Evolutionary conservation across 2,113 vertebrate species (phyloP), one percentile per base, ranked within the genome.

Genomic region (Dasypus novemcinctus): DNA sequence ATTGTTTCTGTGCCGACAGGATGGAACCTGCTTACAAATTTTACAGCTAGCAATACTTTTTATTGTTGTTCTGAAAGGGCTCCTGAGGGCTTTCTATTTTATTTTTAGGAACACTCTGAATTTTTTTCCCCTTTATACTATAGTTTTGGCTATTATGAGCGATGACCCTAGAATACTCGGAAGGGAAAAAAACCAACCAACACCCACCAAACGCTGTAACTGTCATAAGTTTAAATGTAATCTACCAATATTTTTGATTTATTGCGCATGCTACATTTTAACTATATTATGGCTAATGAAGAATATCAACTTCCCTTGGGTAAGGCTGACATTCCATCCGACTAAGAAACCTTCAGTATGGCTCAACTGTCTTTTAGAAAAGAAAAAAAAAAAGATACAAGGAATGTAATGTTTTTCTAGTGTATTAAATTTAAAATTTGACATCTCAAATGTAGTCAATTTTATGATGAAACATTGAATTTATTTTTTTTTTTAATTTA

Each of bases 31-130:
- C 93, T 98, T 97, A 98, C 96, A 97, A 96, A 84, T 98, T 98
- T 97, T 98, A 97, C 96, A 98, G 93, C 95, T 93, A 98, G 91
- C 89, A 97, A 90, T 98, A 97, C 96, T 97, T 98, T 98, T 97
- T 97, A 97, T 83, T 98, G 96, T 95, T 98, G 92, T 94, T 97
- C 97, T 98, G 95, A 96, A 97, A 98, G 97, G 93, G 74, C 82
- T 98, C 97, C 97, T 97, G 96, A 97, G 96, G 95, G 93, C 38
- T 13, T 20, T 96, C 72, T 97, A 2, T 97, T 97, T 98, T 96
- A 87, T 98, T 97, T 97, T 98, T 96, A 97, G 97, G 96, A 96
- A 98, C 97, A 96, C 90, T 96, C 80, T 76, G 31, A 94, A 75
- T 97, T 90, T 93, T 95, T 95, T 89, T 1, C 80, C 79, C 91